These are phyloP conservation scores for Carassius auratus DNA, from an alignment of 2,113 vertebrate species.

Conservation along the genomic window DNA sequence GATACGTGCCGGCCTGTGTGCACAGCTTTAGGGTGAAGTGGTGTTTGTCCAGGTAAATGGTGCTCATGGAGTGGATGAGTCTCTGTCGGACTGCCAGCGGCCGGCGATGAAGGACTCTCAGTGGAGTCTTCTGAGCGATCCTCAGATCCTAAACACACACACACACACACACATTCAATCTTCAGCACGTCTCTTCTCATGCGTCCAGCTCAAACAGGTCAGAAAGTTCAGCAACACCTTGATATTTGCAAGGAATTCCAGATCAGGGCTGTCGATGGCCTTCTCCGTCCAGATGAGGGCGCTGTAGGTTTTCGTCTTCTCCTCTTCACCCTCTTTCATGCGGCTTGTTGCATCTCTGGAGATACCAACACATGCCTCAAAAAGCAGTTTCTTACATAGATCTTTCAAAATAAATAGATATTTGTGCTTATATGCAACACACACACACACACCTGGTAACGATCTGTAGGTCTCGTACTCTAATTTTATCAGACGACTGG, in stretches of 20 bases:
- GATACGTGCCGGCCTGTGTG: conserved; percentile 98
- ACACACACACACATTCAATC: too few relatives aligned
- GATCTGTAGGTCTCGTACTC: conserved; percentile 92
- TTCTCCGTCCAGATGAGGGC: conserved; percentile 93
- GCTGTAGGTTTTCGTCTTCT: conserved; percentile 95
- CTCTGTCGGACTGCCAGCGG: conserved; percentile 86
- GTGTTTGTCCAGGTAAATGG: conserved; percentile 81
- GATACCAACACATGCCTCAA: not conserved
- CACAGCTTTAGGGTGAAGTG: conserved; percentile 89
- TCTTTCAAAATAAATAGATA: not conserved
- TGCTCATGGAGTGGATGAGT: conserved; percentile 86
- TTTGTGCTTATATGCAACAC: not conserved
- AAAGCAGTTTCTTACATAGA: not conserved
- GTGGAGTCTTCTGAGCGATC: conserved; percentile 93
- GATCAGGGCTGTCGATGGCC: conserved; percentile 80
- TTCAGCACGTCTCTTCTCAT: not conserved
- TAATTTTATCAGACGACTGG: conserved; percentile 89
- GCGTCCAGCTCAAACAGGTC: not conserved
- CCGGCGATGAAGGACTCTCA: conserved; percentile 90
- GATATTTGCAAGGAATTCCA: conserved; percentile 82
- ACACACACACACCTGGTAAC: conserved; percentile 87
- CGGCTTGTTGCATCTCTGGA: conserved; percentile 89
- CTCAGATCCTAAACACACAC: conserved; percentile 81
- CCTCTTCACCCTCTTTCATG: conserved; percentile 98
- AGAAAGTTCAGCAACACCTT: conserved; percentile 72